Conservation (phyloP, 2,797 vertebrate species). For the Sebastolobus altivelis region DNA sequence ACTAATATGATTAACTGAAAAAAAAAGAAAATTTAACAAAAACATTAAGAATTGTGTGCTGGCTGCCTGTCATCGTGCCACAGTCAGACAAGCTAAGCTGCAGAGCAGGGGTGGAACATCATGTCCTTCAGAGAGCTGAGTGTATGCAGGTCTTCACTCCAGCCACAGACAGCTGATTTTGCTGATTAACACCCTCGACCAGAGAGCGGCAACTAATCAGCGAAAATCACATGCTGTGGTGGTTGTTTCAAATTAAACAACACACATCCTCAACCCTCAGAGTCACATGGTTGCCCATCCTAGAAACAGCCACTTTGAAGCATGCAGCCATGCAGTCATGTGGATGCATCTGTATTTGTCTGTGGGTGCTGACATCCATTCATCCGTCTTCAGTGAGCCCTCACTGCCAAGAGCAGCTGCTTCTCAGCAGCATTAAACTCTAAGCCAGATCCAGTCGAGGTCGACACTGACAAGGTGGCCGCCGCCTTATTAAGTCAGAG, state of each 20-base stretch:
- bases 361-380: constrained; percentile 41
- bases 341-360: constrained; percentile 35
- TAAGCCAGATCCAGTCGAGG: constrained; percentile 39
- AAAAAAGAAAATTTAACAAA: constrained; percentile 1
- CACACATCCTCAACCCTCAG: constrained; percentile 19
- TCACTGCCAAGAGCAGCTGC: constrained; percentile 70
- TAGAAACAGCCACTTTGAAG: constrained; percentile 36
- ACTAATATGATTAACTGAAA: constrained; percentile 1
- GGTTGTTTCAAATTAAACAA: constrained; percentile 36
- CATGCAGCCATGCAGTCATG: constrained; percentile 64
- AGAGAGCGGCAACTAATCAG: constrained; percentile 44
- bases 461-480: constrained; percentile 63
- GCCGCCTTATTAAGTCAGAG: constrained; percentile 53
- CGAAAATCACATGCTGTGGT: constrained; percentile 47
- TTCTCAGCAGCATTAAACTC: constrained; percentile 53
- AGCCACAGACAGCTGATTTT: constrained; percentile 40
- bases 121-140: constrained; percentile 26
- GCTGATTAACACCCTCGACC: constrained; percentile 43
- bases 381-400: constrained; percentile 40
- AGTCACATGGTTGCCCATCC: constrained; percentile 48
- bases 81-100: constrained; percentile 33
- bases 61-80: constrained; percentile 40
- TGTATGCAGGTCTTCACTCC: constrained; percentile 20
- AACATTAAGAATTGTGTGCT: constrained; percentile 16
- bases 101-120: constrained; percentile 16